Evolutionary conservation across 2,888 invertebrate species (phyloP).

Genomic region (Papilio gigon): DNA sequence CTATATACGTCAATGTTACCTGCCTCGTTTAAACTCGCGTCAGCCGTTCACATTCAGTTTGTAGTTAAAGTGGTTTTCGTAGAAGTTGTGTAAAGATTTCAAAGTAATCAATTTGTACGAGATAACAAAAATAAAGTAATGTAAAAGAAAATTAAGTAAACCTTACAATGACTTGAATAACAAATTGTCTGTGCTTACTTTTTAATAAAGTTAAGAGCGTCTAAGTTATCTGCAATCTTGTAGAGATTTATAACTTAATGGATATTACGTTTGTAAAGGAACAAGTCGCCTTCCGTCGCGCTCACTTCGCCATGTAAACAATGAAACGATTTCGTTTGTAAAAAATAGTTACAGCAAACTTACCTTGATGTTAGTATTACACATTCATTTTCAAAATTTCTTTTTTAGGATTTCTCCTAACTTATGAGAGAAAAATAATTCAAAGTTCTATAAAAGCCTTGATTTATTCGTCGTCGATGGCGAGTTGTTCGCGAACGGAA

Average conservation of each 20-base stretch:
- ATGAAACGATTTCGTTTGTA: background rate
- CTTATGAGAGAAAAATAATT: background rate
- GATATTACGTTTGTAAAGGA: background rate
- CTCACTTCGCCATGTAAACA: background rate
- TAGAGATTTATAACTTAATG: constrained; percentile 14
- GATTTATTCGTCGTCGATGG: background rate
- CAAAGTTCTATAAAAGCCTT: background rate
- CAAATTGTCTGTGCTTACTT: constrained; percentile 6
- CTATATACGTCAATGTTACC: too few relatives aligned
- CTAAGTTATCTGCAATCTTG: constrained; percentile 15
- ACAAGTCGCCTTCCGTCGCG: background rate
- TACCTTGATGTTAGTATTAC: too few relatives aligned
- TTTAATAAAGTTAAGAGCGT: constrained; percentile 15
- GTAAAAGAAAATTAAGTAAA: constrained; percentile 2
- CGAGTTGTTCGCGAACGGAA: constrained; percentile 9
- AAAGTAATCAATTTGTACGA: background rate
- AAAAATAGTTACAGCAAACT: too few relatives aligned
- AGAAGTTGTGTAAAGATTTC: background rate
- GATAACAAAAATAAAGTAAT: background rate
- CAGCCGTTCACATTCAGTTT: background rate
- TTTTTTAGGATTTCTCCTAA: too few relatives aligned
- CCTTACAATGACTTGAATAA: background rate
- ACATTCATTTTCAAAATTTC: too few relatives aligned
- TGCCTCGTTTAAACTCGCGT: too few relatives aligned
- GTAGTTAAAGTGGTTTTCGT: too few relatives aligned